Base-by-base conservation (phyloP, 2,113 vertebrate species). In the Malurus melanocephalus region DNA sequence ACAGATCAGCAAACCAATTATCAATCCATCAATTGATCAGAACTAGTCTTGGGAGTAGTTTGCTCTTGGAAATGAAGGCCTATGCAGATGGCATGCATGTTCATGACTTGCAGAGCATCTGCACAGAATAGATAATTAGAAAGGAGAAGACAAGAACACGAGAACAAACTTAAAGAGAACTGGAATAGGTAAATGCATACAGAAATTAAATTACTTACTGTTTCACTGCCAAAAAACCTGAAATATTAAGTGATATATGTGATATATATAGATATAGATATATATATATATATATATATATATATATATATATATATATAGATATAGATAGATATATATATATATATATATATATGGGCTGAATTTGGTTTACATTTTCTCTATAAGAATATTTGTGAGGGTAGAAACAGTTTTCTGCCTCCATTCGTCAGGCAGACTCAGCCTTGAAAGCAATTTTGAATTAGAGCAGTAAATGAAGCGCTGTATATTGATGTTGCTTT, bases 61-160 rank as follows among this genome's bases (percentile, higher is more conserved):
- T 96, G 35, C 73, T 92, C 32, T 89, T 89, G 81, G 88, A 95
- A 93, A 83, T 89, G 65, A 89, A 89, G 67, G 67, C 55, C 67
- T 92, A 26, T 69, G 57, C 92, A 94, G 87, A 93, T 95, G 82
- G 81, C 26, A 85, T 64, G 53, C 30, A 10, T 92, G 73, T n/a
- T 90, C 84, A 65, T 74, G 81, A 92, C 78, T 94, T 68, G 72
- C 55, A 61, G 89, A 95, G 92, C 93, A 95, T 90, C 94, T 95
- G 87, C 85, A 94, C 85, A 68, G 92, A 96, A 96, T 95, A 85
- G 85, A 87, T 93, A 94, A 95, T 93, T 92, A 87, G 87, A 42
- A 87, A 78, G 74, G 19, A 79, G 49, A 52, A 84, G 28, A 83
- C 40, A 88, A 81, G 68, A 73, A 52, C 11, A 43, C 0, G 4